Conservation (phyloP, 2,113 vertebrate species). For the Neotoma lepida region DNA sequence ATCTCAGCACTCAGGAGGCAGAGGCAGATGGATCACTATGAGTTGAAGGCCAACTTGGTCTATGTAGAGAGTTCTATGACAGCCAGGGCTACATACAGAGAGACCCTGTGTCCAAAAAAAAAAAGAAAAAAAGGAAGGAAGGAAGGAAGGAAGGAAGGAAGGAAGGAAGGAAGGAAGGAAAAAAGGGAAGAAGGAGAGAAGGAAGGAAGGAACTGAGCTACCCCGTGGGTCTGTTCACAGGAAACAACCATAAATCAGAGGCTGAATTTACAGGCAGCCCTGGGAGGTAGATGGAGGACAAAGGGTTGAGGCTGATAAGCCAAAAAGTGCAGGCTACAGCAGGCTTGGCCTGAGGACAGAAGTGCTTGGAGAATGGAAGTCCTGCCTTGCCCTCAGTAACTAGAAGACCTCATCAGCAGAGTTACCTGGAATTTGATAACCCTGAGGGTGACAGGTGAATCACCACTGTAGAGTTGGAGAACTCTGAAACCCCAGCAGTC, state of each 20-base stretch:
- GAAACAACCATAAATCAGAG: neutral
- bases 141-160: no score
- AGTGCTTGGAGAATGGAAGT: neutral
- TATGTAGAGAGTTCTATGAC: neutral
- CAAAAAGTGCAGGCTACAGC: neutral
- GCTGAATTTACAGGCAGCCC: neutral
- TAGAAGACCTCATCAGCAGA: neutral
- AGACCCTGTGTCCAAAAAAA: neutral
- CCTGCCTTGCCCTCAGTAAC: neutral
- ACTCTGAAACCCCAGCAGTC: neutral
- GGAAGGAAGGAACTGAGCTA: neutral
- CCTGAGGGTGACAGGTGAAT: neutral
- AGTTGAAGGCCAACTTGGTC: neutral
- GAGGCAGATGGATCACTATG: neutral
- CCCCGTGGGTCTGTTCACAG: neutral
- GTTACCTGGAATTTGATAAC: neutral
- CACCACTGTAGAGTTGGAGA: neutral
- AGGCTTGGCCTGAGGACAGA: neutral
- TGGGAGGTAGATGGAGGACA: neutral
- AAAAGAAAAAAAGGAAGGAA: neutral
- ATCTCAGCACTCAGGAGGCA: neutral
- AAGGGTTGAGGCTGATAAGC: neutral
- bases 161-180: no score
- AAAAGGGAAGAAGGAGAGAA: no score
- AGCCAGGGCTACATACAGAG: neutral